Percentiles rank a stretch among this genome's conserved stretches.
These are phyloP conservation scores for Mesoligia furuncula DNA, from an alignment of 2,888 invertebrate species.

Conservation along the genomic window DNA sequence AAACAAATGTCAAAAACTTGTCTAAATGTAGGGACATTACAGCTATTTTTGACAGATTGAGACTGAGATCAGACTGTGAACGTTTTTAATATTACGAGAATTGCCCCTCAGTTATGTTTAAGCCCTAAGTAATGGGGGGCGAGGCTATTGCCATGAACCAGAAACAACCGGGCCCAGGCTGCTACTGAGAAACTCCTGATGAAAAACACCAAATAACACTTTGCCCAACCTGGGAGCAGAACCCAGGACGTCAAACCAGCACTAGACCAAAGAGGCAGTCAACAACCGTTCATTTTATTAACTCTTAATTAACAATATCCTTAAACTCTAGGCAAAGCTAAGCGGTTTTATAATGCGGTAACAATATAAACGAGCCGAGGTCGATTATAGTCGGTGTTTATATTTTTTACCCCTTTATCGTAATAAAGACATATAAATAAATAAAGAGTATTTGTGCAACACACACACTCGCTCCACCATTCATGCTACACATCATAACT, in stretches of 20 bases:
- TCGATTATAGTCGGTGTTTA: slow-evolving; percentile 30
- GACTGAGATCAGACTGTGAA: too few species aligned
- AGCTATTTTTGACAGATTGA: too few species aligned
- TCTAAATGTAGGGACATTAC: too few species aligned
- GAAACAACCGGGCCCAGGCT: too few species aligned
- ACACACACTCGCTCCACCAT: too few species aligned
- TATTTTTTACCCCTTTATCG: slow-evolving; percentile 31
- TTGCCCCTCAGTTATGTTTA: not conserved
- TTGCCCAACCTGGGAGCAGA: not conserved
- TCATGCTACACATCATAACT: too few species aligned
- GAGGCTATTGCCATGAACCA: not conserved
- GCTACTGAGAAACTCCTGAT: too few species aligned
- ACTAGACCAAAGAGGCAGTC: not conserved
- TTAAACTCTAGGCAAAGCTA: not conserved
- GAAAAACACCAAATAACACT: not conserved
- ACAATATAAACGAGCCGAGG: slow-evolving; percentile 25
- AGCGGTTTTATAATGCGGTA: slow-evolving; percentile 8
- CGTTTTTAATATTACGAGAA: too few species aligned
- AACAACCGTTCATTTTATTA: not conserved
- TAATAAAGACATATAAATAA: too few species aligned
- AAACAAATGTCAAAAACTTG: too few species aligned
- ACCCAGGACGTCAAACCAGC: not conserved
- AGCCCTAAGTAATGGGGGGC: too few species aligned
- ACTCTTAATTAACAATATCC: not conserved
- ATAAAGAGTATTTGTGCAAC: too few species aligned